A percentile compares a stretch with the other conserved stretches of the same genome.
phyloP scores from a whole-genome alignment of 2,113 vertebrate species.

The Saccopteryx bilineata region DNA sequence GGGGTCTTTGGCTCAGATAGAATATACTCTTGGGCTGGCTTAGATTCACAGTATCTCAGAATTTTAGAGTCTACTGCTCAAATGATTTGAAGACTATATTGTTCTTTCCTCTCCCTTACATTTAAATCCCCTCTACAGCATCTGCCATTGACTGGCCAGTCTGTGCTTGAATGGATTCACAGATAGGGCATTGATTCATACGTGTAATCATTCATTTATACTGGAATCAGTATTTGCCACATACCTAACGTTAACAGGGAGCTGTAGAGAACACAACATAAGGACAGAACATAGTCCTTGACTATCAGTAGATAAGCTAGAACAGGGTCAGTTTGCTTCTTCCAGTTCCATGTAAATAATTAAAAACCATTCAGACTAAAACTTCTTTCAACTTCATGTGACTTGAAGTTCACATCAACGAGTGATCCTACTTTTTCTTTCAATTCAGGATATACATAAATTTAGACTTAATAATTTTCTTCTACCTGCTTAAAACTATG shows the following conservation, averaged over 20 bases:
- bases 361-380: neutral
- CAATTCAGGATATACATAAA: neutral
- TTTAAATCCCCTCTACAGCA: slow-evolving; percentile 1
- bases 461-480: neutral
- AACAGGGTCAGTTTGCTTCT: neutral
- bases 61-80: neutral
- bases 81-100: neutral
- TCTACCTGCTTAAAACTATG: neutral
- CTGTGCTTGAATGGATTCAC: neutral
- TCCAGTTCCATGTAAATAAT: neutral
- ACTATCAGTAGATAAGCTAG: neutral
- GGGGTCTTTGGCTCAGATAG: neutral
- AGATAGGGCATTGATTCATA: neutral
- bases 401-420: neutral
- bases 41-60: slow-evolving; percentile 9
- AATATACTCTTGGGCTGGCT: neutral
- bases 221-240: neutral
- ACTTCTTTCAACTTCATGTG: neutral
- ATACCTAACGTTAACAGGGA: neutral
- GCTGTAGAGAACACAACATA: neutral
- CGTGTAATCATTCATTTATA: neutral
- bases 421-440: neutral
- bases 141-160: neutral
- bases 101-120: neutral
- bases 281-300: neutral